These are phyloP conservation scores for Pseudococcus jackbeardsleyi DNA, from an alignment of 2,888 invertebrate genomes.

Conservation along the genomic window DNA sequence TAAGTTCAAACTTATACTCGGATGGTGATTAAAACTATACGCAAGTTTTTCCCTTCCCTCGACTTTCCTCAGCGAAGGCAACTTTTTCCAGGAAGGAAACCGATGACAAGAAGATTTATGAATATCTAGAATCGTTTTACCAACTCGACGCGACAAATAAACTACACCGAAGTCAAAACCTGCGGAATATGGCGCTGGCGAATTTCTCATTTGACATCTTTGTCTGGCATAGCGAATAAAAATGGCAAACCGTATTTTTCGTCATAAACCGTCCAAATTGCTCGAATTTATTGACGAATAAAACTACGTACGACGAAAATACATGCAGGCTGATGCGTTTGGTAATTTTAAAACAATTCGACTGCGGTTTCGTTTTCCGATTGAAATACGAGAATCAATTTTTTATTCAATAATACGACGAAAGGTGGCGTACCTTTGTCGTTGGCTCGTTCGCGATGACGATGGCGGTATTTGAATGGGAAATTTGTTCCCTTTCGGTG, in stretches of 20 bases:
- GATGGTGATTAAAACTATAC: neutral
- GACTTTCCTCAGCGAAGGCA: neutral
- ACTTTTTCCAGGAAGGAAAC: neutral
- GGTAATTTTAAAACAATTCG: slow-evolving; percentile 35
- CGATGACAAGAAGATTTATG: neutral
- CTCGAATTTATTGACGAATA: slow-evolving; percentile 6
- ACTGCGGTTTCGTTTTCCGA: slow-evolving; percentile 20
- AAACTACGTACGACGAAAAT: neutral
- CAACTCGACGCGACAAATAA: neutral
- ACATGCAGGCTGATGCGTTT: neutral
- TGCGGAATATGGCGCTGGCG: neutral
- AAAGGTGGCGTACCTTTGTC: neutral
- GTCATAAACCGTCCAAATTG: neutral
- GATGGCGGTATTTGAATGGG: neutral
- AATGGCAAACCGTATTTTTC: neutral
- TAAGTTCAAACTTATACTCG: neutral
- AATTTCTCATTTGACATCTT: neutral
- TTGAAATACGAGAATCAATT: slow-evolving; percentile 37
- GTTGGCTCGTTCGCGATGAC: neutral
- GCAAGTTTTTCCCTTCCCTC: neutral
- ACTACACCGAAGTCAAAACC: neutral
- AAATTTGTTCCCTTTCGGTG: slow-evolving; percentile 16
- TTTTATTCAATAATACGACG: slow-evolving; percentile 11
- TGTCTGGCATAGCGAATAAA: neutral
- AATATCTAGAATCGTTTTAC: neutral